Base-by-base conservation (phyloP, 2,113 vertebrate genomes). In the Cochlearius cochlearius region DNA sequence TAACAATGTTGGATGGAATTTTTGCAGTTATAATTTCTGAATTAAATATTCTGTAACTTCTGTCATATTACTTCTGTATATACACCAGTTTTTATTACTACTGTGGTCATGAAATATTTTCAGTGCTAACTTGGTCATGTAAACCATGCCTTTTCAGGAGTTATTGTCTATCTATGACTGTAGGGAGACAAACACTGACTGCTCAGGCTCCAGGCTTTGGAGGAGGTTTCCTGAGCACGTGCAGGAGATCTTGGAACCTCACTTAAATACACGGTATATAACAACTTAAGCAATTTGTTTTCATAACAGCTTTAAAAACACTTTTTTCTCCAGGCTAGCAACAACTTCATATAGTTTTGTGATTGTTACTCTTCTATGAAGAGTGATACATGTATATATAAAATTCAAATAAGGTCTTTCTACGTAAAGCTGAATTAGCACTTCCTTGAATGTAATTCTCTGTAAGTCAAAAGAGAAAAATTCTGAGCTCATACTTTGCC, bases 231-330 rank as follows among this genome's bases (percentile, higher is more conserved):
- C 99, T 38, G 99, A 99, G 74, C 99, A 99, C 5, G 98, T 99
- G 94, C 99, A 99, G 82, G 99, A 99, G 98, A 99, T 99, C 67
- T 96, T 99, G 95, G 99, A 99, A 95, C 99, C 99, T 73, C 99
- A 99, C 93, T 98, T 99, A 64, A 99, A 99, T 97, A 99, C 99
- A 97, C 98, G 99, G 99, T 99, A 88, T 82, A 20, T 56, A 16
- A 72, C 38, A 94, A 16, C 21, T 79, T 45, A 34, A 55, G 8
- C 18, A n/a, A 60, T 75, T 45, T 55, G 2, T 58, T 84, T 60
- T 45, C 32, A 2, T 41, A 53, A 73, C 20, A 82, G 3, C 19
- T 67, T 27, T 64, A 30, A 87, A 63, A 49, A 4, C 3, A 2
- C 4, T 9, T 25, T 47, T 41, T 74, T 11, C 7, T 87, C 9